phyloP scores from a whole-genome alignment of 2,113 vertebrate genomes.

The Herpetotheres cachinnans region DNA sequence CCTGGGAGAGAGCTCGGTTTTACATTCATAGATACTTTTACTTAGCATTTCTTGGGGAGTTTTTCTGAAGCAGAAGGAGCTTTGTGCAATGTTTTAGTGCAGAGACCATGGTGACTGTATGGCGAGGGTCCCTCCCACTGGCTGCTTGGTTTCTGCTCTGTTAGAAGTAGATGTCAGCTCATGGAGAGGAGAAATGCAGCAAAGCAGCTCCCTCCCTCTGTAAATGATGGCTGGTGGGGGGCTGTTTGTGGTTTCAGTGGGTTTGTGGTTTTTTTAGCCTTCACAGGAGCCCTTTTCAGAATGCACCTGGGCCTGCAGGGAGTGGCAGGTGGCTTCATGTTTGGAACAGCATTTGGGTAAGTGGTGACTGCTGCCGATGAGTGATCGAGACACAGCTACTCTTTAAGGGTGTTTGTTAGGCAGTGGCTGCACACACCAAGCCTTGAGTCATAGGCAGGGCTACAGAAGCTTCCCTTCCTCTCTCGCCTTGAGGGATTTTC shows the following conservation, averaged over 20 bases:
- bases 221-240: not conserved
- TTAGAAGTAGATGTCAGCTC: not conserved
- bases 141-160: not conserved
- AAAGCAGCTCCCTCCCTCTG: not conserved
- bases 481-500: not conserved
- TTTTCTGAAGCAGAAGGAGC: not conserved
- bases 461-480: not conserved
- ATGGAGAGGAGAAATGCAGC: not conserved
- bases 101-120: not conserved
- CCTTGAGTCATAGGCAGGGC: not conserved
- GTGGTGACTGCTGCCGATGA: not conserved
- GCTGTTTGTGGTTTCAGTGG: not conserved
- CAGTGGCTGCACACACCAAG: not conserved
- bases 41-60: not conserved
- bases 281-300: constrained; percentile 87
- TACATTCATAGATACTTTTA: not conserved
- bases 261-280: constrained; percentile 66
- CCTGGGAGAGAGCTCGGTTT: not conserved
- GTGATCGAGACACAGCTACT: not conserved
- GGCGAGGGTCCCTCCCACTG: not conserved
- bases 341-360: constrained; percentile 85
- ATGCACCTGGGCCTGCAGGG: constrained; percentile 84
- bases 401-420: not conserved
- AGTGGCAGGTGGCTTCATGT: constrained; percentile 77
- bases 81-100: not conserved